Percentiles rank a stretch among this genome's conserved stretches.
Conservation (phyloP, 2,888 invertebrate genomes). For the Allolobophora icterica region DNA sequence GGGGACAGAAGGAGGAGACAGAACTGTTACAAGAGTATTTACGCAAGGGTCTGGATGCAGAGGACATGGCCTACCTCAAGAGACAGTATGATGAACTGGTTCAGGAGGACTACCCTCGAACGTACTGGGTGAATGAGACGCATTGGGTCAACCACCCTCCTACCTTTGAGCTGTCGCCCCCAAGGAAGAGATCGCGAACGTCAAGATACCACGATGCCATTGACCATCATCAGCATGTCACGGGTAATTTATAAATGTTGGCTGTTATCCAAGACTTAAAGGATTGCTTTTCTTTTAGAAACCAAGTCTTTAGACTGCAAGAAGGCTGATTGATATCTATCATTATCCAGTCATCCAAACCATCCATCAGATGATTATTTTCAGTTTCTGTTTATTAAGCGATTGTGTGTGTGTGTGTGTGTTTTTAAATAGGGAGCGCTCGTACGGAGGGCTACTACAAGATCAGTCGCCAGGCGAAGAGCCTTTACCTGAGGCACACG, state of each 20-base stretch:
- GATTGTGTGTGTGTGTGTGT: not conserved
- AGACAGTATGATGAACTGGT: conserved; percentile 30
- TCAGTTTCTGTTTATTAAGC: not conserved
- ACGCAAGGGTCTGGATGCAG: conserved; percentile 32
- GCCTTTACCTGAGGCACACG: conserved; percentile 52
- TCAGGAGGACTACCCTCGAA: conserved; percentile 25
- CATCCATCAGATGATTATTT: not conserved
- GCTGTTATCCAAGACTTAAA: too few relatives aligned
- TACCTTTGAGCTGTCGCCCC: not conserved
- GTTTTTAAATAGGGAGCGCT: conserved; percentile 81
- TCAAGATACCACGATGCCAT: not conserved
- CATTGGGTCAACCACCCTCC: conserved; percentile 33
- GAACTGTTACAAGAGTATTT: conserved; percentile 29
- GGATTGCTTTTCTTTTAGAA: too few relatives aligned
- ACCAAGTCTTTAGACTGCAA: too few relatives aligned
- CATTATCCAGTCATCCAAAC: not conserved
- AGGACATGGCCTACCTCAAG: conserved; percentile 34
- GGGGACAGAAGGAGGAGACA: conserved; percentile 30
- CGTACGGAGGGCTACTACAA: conserved; percentile 82
- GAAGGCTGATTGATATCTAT: not conserved
- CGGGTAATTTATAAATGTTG: not conserved
- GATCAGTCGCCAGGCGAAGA: conserved; percentile 77
- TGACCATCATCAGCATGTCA: conserved; percentile 26
- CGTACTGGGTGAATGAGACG: conserved; percentile 22
- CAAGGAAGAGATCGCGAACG: conserved; percentile 28